Evolutionary conservation across 1,140 invertebrate genomes (phyloP), one percentile per base, ranked within the genome.

Genomic region (Ips nitidus): DNA sequence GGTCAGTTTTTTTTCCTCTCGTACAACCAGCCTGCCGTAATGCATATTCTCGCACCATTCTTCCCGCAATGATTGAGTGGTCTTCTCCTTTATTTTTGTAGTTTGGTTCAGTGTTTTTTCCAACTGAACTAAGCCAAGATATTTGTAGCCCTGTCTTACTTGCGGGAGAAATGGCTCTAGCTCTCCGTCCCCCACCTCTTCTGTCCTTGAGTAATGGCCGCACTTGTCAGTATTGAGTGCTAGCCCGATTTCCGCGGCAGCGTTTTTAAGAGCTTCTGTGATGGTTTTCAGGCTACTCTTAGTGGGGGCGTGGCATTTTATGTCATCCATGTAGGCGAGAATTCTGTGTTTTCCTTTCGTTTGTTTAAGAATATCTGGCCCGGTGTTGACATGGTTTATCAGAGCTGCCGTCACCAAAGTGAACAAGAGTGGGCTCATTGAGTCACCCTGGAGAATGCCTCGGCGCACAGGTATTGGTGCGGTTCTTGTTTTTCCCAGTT

Each of bases 341-440:
- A 22, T 22, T 22, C 22, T 22, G 22, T 22, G 22, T 71, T n/a
- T 43, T 76, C 53, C 7, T 66, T 41, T 7, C 74, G 74, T 38
- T 0, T 38, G 8, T 38, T 58, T 52, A 36, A 65, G 71, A 52
- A 76, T 72, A 2, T 45, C 36, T 1, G 52, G 37, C 47, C 72
- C 63, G 8, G 38, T 62, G 39, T 71, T 71, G 2, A 78, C 47
- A 37, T 55, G 40, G 40, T 70, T 40, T 5, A 73, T 69, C 3
- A 78, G 69, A 36, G 55, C 43, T 1, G 71, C 74, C 7, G 77
- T 75, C 37, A 71, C 37, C 52, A 77, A 56, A 3, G 75, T 73
- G 65, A 77, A 77, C 4, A 78, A 60, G 37, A 77, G 22, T 22
- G 22, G 22, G 22, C 22, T 22, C 22, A 22, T 22, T 22, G 22